phyloP scores from a whole-genome alignment of 2,888 invertebrate species.

The Eupithecia subumbrata region DNA sequence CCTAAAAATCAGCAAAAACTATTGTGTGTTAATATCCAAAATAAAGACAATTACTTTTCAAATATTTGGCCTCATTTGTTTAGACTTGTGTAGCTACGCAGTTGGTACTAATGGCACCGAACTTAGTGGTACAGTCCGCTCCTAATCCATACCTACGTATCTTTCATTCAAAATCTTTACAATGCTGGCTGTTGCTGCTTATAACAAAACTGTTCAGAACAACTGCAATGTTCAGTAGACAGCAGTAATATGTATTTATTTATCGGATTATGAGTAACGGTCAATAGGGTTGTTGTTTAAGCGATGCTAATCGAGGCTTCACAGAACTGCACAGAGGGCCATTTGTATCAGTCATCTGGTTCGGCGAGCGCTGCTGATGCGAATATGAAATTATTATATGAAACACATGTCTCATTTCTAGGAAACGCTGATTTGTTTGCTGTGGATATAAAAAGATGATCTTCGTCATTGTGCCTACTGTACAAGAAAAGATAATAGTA shows the following conservation, averaged over 20 bases:
- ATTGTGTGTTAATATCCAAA: conserved; percentile 61
- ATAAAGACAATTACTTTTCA: conserved; percentile 36
- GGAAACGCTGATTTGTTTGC: conserved; percentile 30
- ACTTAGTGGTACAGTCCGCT: not conserved
- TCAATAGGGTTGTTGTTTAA: conserved; percentile 57
- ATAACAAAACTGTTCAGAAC: not conserved
- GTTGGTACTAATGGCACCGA: not conserved
- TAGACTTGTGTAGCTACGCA: not conserved
- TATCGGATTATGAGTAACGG: conserved; percentile 65
- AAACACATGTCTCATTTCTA: conserved; percentile 68
- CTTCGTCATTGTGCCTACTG: conserved; percentile 13
- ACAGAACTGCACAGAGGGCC: conserved; percentile 76
- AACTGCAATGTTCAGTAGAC: conserved; percentile 14
- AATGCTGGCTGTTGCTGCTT: not conserved
- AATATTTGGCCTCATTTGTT: conserved; percentile 2
- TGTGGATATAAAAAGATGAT: conserved; percentile 7
- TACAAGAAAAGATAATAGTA: not conserved
- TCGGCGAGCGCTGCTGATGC: conserved; percentile 60
- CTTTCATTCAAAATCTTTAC: not conserved
- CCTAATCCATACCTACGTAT: not conserved
- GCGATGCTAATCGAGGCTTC: conserved; percentile 72
- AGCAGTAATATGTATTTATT: conserved; percentile 60
- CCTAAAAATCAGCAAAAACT: conserved; percentile 46
- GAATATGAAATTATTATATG: conserved; percentile 79
- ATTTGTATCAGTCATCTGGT: conserved; percentile 70